Base-by-base conservation (phyloP, 2,113 vertebrate species). In the Melanotaenia duboulayi region DNA sequence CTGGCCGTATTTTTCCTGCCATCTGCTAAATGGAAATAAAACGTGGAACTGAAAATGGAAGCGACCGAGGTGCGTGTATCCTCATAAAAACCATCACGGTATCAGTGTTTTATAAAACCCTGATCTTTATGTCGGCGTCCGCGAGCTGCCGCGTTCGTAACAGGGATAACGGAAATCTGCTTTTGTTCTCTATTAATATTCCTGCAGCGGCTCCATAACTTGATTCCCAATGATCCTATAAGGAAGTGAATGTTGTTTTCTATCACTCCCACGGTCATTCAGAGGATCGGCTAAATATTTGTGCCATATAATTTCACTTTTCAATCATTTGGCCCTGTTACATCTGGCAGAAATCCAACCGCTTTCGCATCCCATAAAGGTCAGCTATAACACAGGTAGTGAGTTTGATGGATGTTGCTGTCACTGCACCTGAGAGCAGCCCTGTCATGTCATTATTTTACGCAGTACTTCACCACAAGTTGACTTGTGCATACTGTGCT, bases 1-100 rank as follows among this genome's bases (percentile, higher is more conserved):
- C 81, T 58, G 85, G 52, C 61, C 58, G 63, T 11, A 25, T 22
- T 60, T 32, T 57, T 4, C 24, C 56, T 56, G 65, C 81, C 62
- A 66, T 72, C 80, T 64, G 82, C 85, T 84, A 85, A 87, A 92
- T 92, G 91, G 91, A 92, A 90, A 90, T 80, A 82, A 88, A 90
- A 68, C 80, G 76, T 76, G 86, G 85, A 74, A 50, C 59, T 84
- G 89, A 90, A 82, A 84, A 73, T 87, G 86, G 89, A 90, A 80
- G 70, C 89, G 78, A 71, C 61, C 74, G 85, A 92, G 91, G 91
- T 92, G 90, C 82, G 91, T 90, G 78, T 12, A 71, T 32, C 4
- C 40, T 68, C 4, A 28, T 56, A 22, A 65, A 49, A 62, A 19
- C 54, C 54, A 76, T 70, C 62, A 32, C 9, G 14, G 23, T 44